These are phyloP conservation scores for Disparrhopalites patrizii DNA, from an alignment of 2,888 invertebrate genomes.

Conservation along the genomic window DNA sequence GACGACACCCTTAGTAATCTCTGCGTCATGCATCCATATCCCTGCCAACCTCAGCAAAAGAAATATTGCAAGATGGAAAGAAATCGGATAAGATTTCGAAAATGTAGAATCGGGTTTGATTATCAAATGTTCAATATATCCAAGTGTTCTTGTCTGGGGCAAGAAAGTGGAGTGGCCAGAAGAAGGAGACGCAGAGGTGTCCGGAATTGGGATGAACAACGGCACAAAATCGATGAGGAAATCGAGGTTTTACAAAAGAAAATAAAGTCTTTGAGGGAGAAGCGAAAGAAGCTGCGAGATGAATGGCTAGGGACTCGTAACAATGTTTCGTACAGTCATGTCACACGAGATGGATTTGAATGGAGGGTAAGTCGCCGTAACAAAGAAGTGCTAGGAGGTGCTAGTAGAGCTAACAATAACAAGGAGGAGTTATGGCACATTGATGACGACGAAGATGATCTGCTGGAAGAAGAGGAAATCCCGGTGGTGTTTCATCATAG, in stretches of 20 bases:
- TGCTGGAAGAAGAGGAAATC: slow-evolving; percentile 33
- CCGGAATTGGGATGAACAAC: slow-evolving; percentile 42
- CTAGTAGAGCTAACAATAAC: background rate
- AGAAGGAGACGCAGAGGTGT: background rate
- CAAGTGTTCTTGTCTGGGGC: background rate
- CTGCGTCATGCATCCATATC: slow-evolving; percentile 42
- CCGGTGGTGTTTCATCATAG: slow-evolving; percentile 22
- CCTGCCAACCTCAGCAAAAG: slow-evolving; percentile 44
- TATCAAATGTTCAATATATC: slow-evolving; percentile 5
- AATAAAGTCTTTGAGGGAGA: slow-evolving; percentile 40
- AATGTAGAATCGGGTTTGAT: slow-evolving; percentile 42
- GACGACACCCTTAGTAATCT: slow-evolving; percentile 39
- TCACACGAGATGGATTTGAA: too few species aligned
- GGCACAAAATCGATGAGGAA: slow-evolving; percentile 43
- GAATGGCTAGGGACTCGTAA: slow-evolving; percentile 35
- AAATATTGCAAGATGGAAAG: slow-evolving; percentile 45
- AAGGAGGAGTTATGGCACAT: too few species aligned
- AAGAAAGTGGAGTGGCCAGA: background rate
- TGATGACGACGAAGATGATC: slow-evolving; percentile 27
- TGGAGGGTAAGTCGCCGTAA: too few species aligned
- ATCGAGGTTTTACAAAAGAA: slow-evolving; percentile 42
- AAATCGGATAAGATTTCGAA: slow-evolving; percentile 40
- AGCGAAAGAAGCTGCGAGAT: slow-evolving; percentile 34
- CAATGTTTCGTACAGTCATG: too few species aligned
- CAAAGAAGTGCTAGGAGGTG: too few species aligned